phyloP scores from a whole-genome alignment of 1,140 invertebrate species.

The Scaptomyza montana region DNA sequence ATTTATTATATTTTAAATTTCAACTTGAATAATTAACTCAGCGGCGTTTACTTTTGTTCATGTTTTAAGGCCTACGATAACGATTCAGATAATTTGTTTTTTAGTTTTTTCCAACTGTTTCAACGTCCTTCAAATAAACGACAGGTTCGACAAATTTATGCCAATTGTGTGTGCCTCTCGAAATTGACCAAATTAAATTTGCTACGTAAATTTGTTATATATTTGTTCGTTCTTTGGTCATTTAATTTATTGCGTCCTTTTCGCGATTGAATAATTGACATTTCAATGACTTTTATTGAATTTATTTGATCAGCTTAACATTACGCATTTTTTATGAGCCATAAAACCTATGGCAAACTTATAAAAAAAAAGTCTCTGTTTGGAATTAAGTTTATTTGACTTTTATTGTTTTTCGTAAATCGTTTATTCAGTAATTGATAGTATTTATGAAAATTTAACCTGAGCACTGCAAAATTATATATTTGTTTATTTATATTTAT shows the following conservation, averaged over 20 bases:
- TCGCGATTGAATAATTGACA: slow-evolving; percentile 69
- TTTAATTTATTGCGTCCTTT: slow-evolving; percentile 26
- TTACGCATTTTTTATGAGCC: slow-evolving; percentile 16
- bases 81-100: neutral
- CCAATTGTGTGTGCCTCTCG: slow-evolving; percentile 47
- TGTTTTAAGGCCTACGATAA: neutral
- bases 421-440: slow-evolving; percentile 39
- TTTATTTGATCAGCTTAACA: slow-evolving; percentile 55
- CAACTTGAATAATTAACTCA: slow-evolving; percentile 22
- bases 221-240: slow-evolving; percentile 26
- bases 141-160: slow-evolving; percentile 50
- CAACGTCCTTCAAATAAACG: slow-evolving; percentile 26
- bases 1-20: slow-evolving; percentile 20
- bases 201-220: slow-evolving; percentile 71
- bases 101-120: slow-evolving; percentile 7
- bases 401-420: slow-evolving; percentile 26
- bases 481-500: too few species aligned
- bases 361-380: neutral
- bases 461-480: slow-evolving; percentile 2
- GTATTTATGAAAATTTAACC: slow-evolving; percentile 36
- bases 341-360: neutral
- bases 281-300: slow-evolving; percentile 71
- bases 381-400: slow-evolving; percentile 11
- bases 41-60: slow-evolving; percentile 28
- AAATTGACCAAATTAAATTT: slow-evolving; percentile 68